Base-by-base conservation (phyloP, 1,140 invertebrate species). In the Cydia amplana region DNA sequence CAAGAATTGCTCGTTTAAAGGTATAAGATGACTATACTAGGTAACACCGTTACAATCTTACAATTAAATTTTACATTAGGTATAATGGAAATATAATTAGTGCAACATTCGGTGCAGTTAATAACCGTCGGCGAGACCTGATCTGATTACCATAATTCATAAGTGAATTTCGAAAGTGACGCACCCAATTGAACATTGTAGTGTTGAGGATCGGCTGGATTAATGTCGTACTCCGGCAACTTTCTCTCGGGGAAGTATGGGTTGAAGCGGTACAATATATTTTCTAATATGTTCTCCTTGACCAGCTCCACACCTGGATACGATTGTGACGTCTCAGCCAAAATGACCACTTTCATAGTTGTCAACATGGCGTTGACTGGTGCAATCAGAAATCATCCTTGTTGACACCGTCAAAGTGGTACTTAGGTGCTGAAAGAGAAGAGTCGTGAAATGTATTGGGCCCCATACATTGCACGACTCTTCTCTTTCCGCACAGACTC, bases 251-350 rank as follows among this genome's bases (percentile, higher is more conserved):
- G 88, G 74, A 88, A 92, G 74, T 87, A 88, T 0, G 90, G 90
- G 72, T 92, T 92, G 72, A 91, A 91, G 4, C 90, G 87, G 75
- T 86, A 88, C 63, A 91, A 86, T 32, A 92, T 81, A 73, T 87
- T 87, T 64, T 90, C 88, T 18, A 91, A 77, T 74, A 91, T 83
- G 77, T 89, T 89, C 74, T 89, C 85, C 32, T 83, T 83, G 72
- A 92, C 83, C 83, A 92, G 85, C 55, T 83, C 78, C 51, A 89
- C 79, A 79, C 89, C 90, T 92, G 78, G 18, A 82, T 84, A 73
- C 65, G 67, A n/a, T 5, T n/a, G 49, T 36, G 49, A 16, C 3
- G 16, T 51, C 5, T 51, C 49, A 51, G n/a, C 5, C 16, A n/a
- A 51, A n/a, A 51, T 2, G 2, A 51, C 16, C 1, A 51, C 4